Evolutionary conservation across 2,113 vertebrate genomes (phyloP).

Genomic region (Neoarius graeffei): DNA sequence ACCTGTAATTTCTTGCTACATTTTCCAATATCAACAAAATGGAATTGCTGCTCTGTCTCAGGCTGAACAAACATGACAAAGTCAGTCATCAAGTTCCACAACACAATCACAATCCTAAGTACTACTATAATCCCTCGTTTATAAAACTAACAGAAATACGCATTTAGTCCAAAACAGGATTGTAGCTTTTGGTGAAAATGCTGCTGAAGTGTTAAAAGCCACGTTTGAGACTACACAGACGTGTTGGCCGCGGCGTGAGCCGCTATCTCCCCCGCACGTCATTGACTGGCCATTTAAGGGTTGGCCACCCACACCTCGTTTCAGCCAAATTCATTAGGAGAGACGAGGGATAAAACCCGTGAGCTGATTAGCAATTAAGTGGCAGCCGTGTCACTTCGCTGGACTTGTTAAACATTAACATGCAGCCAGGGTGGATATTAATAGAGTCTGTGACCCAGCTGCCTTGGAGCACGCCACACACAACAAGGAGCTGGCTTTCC

Average conservation of each 20-base stretch:
- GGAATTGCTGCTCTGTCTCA: background rate
- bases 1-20: background rate
- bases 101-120: background rate
- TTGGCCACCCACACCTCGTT: slow-evolving; percentile 70
- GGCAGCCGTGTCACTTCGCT: slow-evolving; percentile 72
- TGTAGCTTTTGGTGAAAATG: background rate
- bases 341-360: slow-evolving; percentile 69
- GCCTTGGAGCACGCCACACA: slow-evolving; percentile 16
- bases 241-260: slow-evolving; percentile 11
- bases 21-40: background rate
- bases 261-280: slow-evolving; percentile 67
- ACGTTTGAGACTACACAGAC: background rate
- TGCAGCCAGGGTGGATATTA: slow-evolving; percentile 68
- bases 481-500: background rate
- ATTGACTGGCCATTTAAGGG: slow-evolving; percentile 64
- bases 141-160: background rate
- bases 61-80: background rate
- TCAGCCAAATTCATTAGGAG: slow-evolving; percentile 72
- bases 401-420: slow-evolving; percentile 75
- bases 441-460: slow-evolving; percentile 67
- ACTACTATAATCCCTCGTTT: background rate
- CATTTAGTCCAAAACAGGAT: background rate
- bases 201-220: background rate
- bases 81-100: background rate
- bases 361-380: slow-evolving; percentile 78